Percentiles rank a stretch among this genome's conserved stretches.
These are phyloP conservation scores for Heliothis virescens DNA, from an alignment of 1,140 invertebrate genomes.

Conservation along the genomic window DNA sequence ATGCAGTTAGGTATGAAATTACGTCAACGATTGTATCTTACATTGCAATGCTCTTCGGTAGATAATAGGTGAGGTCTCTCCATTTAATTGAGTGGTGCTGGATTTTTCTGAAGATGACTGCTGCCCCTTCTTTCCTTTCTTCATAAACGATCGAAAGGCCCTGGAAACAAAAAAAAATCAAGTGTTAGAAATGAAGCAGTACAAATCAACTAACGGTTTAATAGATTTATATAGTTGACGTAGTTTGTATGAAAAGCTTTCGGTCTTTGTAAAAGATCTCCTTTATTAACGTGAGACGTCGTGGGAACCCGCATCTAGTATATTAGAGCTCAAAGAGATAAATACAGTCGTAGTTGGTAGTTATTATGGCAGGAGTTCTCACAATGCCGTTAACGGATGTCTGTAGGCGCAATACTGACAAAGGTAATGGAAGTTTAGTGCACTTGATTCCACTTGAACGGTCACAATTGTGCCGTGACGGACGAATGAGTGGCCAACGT, in stretches of 20 bases:
- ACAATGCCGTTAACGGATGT: conserved; percentile 72
- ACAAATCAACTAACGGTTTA: neutral
- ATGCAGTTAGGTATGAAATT: neutral
- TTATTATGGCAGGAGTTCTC: conserved; percentile 58
- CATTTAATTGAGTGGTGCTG: conserved; percentile 65
- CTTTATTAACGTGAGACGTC: conserved; percentile 9
- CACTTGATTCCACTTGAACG: conserved; percentile 82
- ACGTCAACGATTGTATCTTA: conserved; percentile 60
- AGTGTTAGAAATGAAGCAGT: neutral
- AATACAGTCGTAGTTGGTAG: conserved; percentile 6
- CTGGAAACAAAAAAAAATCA: conserved; percentile 65
- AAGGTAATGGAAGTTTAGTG: conserved; percentile 83
- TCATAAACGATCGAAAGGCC: conserved; percentile 83
- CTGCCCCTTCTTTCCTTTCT: conserved; percentile 80
- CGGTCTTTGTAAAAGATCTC: neutral
- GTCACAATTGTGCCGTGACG: conserved; percentile 77
- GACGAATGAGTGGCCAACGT: conserved; percentile 58
- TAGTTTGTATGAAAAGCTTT: too few species aligned
- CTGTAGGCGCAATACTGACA: conserved; percentile 79
- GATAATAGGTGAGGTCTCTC: conserved; percentile 75
- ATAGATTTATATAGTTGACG: too few species aligned
- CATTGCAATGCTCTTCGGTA: conserved; percentile 79
- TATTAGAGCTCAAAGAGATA: neutral
- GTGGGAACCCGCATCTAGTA: conserved; percentile 28
- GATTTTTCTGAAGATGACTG: conserved; percentile 61